A percentile compares a stretch with the other conserved stretches of the same genome.
Conservation (phyloP, 2,888 invertebrate species). For the Therioaphis trifolii region DNA sequence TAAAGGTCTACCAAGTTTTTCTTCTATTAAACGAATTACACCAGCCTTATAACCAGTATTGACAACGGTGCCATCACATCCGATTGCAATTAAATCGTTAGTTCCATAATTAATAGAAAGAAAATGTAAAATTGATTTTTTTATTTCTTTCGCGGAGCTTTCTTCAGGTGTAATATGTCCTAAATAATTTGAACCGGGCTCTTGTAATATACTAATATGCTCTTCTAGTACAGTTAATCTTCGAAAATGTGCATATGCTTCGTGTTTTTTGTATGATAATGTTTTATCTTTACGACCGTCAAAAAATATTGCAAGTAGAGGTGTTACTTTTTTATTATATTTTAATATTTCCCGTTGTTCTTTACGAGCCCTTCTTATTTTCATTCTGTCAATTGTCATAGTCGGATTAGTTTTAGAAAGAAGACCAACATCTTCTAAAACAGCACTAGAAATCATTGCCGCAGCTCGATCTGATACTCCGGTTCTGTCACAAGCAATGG, state of each 20-base stretch:
- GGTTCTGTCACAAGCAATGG: too few species aligned
- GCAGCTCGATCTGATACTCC: too few species aligned
- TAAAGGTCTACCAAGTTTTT: neutral
- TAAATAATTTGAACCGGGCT: neutral
- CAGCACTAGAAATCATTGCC: neutral
- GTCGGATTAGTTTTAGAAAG: neutral
- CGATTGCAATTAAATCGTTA: neutral
- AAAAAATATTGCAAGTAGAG: neutral
- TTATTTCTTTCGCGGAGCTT: neutral
- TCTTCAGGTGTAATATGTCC: neutral
- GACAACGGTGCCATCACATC: conserved; percentile 1
- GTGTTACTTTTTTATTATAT: neutral
- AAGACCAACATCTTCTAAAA: neutral
- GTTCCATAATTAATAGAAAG: neutral
- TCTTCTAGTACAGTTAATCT: too few species aligned
- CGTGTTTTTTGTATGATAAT: neutral
- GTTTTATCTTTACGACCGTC: neutral
- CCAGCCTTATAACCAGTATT: neutral
- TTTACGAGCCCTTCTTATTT: too few species aligned
- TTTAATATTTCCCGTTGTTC: too few species aligned
- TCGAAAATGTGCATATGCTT: neutral
- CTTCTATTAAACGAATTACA: conserved; percentile 2
- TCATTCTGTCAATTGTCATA: too few species aligned
- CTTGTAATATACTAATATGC: neutral
- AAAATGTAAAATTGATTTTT: conserved; percentile 2